phyloP scores from a whole-genome alignment of 64 coral and sea anemone genomes.

The Montipora sp. region DNA sequence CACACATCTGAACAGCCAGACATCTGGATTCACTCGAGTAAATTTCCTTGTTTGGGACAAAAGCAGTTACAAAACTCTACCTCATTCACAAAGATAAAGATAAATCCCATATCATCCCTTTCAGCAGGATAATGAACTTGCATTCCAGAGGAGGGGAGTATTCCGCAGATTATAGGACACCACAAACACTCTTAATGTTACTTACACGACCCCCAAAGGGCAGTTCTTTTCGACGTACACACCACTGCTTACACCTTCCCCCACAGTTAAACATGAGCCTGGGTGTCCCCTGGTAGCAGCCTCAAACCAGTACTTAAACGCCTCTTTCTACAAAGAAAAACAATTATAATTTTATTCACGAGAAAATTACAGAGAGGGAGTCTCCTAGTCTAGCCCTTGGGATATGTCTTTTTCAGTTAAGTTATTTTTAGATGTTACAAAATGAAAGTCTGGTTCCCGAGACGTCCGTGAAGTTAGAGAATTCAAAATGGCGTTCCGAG shows the following conservation, averaged over 20 bases:
- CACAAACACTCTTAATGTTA: not conserved
- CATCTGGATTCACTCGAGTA: too few relatives aligned
- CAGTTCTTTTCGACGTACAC: conserved; percentile 72
- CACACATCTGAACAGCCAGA: too few relatives aligned
- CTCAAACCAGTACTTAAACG: conserved; percentile 76
- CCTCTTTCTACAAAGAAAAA: conserved; percentile 57
- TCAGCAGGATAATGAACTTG: not conserved
- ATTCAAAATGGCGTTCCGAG: too few relatives aligned
- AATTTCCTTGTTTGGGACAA: too few relatives aligned
- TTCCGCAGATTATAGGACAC: not conserved
- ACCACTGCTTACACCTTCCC: conserved; percentile 87
- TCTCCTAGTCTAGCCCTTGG: too few relatives aligned
- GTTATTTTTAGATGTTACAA: too few relatives aligned
- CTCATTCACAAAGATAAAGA: too few relatives aligned
- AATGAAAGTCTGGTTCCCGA: too few relatives aligned
- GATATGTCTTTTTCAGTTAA: too few relatives aligned
- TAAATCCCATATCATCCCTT: not conserved
- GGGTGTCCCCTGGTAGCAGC: conserved; percentile 91
- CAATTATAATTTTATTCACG: not conserved
- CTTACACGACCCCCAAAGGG: conserved; percentile 61
- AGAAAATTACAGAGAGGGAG: too few relatives aligned
- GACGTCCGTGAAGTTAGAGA: too few relatives aligned
- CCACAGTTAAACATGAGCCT: conserved; percentile 77
- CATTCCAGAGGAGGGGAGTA: not conserved
- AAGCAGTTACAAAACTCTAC: too few relatives aligned